Percentiles rank a stretch among this genome's conserved stretches.
phyloP scores from a whole-genome alignment of 1,140 invertebrate genomes.

The Lucilia sericata region DNA sequence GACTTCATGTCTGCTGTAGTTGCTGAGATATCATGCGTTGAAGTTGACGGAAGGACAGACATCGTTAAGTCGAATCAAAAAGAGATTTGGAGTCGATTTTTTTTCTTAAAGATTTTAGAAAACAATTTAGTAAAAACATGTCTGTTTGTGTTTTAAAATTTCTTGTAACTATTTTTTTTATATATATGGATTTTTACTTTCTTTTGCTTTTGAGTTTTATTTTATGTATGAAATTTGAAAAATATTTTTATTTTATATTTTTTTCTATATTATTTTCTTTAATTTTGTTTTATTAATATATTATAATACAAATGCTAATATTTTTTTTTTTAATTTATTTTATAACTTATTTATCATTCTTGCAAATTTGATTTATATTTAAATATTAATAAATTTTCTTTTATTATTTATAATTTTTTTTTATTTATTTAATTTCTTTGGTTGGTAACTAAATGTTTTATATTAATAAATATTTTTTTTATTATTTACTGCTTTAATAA shows the following conservation, averaged over 20 bases:
- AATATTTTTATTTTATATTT: neutral
- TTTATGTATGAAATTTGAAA: constrained; percentile 5
- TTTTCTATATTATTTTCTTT: neutral
- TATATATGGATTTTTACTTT: neutral
- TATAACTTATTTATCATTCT: neutral
- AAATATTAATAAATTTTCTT: neutral
- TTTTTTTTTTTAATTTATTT: constrained; percentile 20
- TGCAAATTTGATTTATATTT: constrained; percentile 3
- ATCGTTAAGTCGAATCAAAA: too few species aligned
- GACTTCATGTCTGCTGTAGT: too few species aligned
- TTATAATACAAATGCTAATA: constrained; percentile 30
- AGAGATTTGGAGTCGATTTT: too few species aligned
- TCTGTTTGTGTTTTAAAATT: neutral
- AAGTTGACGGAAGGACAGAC: too few species aligned
- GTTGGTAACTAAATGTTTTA: neutral
- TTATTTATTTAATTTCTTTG: neutral
- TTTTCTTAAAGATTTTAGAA: too few species aligned
- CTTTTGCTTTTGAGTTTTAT: neutral
- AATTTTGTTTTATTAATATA: neutral
- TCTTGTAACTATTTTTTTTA: neutral
- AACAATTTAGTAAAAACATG: too few species aligned
- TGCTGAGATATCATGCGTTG: too few species aligned
- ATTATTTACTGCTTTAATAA: neutral
- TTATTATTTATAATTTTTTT: neutral
- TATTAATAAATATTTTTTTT: constrained; percentile 31